Percentiles rank a stretch among this genome's conserved stretches.
Conservation (phyloP, 1,140 invertebrate species). For the Anoplophora glabripennis region DNA sequence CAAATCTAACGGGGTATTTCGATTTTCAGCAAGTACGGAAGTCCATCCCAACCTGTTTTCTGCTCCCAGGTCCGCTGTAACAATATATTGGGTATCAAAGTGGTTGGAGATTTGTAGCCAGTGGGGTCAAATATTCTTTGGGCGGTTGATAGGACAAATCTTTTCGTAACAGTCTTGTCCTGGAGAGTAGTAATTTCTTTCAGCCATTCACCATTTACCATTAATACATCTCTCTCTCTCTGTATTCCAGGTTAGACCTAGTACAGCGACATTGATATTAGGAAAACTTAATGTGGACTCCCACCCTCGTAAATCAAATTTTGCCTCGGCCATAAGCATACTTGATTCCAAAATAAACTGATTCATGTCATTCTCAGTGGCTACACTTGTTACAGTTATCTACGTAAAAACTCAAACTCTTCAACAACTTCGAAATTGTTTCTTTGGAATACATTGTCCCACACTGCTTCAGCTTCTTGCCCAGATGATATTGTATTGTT, state of each 20-base stretch:
- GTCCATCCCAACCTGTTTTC: constrained; percentile 29
- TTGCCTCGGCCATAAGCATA: constrained; percentile 12
- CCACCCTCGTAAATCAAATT: constrained; percentile 26
- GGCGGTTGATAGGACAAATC: constrained; percentile 27
- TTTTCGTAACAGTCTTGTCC: constrained; percentile 25
- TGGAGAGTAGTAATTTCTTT: not conserved
- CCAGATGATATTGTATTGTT: no score
- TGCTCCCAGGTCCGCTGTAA: constrained; percentile 24
- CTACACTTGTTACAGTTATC: constrained; percentile 23
- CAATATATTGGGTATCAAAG: constrained; percentile 26
- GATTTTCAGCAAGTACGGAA: no score
- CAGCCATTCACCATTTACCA: not conserved
- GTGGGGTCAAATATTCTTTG: constrained; percentile 37
- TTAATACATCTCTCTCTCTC: not conserved
- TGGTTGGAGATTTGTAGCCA: constrained; percentile 27
- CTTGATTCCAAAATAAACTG: constrained; percentile 17
- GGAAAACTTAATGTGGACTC: constrained; percentile 3
- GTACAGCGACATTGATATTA: no score
- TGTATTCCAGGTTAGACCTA: constrained; percentile 16
- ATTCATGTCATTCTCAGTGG: not conserved
- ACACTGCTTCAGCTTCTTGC: no score
- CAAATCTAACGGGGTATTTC: no score
- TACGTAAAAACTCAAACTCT: no score
- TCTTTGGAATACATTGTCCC: no score
- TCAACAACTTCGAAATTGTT: no score